Conservation (phyloP, 2,113 vertebrate genomes). For the Nothobranchius furzeri region DNA sequence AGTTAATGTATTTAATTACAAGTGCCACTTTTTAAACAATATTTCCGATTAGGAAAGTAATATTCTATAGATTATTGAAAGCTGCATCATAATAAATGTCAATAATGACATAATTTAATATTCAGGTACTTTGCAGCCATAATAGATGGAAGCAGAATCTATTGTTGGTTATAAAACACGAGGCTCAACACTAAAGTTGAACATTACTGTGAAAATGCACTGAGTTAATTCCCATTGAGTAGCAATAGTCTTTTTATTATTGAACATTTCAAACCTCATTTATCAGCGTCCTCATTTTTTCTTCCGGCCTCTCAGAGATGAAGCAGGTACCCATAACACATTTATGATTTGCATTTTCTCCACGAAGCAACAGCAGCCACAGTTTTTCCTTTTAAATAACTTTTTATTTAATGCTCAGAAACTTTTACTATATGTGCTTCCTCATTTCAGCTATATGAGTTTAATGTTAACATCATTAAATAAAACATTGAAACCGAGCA, state of each 20-base stretch:
- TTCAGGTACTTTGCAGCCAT: background rate
- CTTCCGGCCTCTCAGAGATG: conserved; percentile 30
- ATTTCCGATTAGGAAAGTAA: no score
- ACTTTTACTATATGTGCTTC: conserved; percentile 16
- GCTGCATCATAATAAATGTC: no score
- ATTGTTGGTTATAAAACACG: conserved; percentile 6
- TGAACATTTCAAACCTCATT: conserved; percentile 46
- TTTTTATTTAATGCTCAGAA: conserved; percentile 28
- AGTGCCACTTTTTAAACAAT: no score
- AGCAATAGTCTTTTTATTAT: conserved; percentile 24
- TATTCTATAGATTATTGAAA: no score
- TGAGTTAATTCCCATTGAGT: conserved; percentile 26
- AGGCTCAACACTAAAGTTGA: conserved; percentile 1
- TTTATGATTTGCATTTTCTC: conserved; percentile 46
- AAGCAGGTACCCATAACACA: conserved; percentile 41
- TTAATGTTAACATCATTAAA: conserved; percentile 38
- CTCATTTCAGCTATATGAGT: conserved; percentile 17
- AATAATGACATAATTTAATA: no score
- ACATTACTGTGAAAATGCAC: conserved; percentile 13
- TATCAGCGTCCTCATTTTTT: conserved; percentile 28
- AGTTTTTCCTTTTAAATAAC: conserved; percentile 31
- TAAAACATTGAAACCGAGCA: conserved; percentile 33
- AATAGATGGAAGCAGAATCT: background rate
- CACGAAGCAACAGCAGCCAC: conserved; percentile 34
- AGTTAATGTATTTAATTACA: background rate